Evolutionary conservation across 2,888 invertebrate species (phyloP), one percentile per base, ranked within the genome.

Genomic region (Timema cristinae): DNA sequence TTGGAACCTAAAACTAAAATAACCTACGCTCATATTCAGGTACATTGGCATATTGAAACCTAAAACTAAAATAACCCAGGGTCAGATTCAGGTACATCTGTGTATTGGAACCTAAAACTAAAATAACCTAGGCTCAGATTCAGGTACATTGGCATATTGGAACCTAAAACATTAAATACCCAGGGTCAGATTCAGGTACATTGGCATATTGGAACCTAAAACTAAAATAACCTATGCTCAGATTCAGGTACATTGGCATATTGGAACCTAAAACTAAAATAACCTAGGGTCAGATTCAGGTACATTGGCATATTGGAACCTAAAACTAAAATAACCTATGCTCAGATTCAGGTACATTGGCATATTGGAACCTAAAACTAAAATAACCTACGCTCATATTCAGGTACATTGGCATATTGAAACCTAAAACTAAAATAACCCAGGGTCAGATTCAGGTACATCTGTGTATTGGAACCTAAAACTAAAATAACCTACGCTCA

Each of bases 401-500:
- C 78, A 79, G 73, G 81, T 81, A 76, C 32, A 70, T 71, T 67
- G 32, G 15, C 11, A 66, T 72, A 52, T 47, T 63, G 2, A 2
- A 10, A 7, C n/a, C 7, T 8, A 47, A 47, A 66, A 5, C 48
- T 67, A 10, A 0, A 47, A 61, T 15, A 6, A 95, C 97, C 1
- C 85, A 94, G 74, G 91, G 94, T 71, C 92, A 95, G 81, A 94
- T 97, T 72, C 78, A 79, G 73, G 81, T 81, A 75, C 32, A 69
- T 71, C 63, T n/a, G 15, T 9, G 56, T 72, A 52, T 47, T 63
- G 2, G 11, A 10, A 7, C n/a, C 7, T n/a, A n/a, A n/a, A n/a
- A n/a, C n/a, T n/a, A 98, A 97, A 85, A 82, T 97, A 47, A 95
- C 97, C 1, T 85, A 94, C 74, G 91, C 94, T 71, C 92, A 95